These are phyloP conservation scores for Arenaria interpres DNA, from an alignment of 2,113 vertebrate genomes.

Conservation along the genomic window DNA sequence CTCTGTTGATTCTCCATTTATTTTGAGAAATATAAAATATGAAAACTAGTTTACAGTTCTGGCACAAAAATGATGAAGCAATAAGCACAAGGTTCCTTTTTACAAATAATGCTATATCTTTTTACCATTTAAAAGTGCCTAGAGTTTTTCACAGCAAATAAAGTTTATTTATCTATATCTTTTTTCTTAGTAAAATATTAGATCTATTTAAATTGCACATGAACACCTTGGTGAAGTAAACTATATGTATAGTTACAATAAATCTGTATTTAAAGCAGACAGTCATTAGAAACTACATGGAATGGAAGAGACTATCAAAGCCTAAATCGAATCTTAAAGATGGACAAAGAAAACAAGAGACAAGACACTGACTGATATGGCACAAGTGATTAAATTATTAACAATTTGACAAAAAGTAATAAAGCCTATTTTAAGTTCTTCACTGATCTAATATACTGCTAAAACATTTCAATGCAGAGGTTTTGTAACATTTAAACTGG, in stretches of 20 bases:
- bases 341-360: constrained; percentile 23
- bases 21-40: constrained; percentile 78
- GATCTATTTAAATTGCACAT: constrained; percentile 29
- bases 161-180: constrained; percentile 53
- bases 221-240: constrained; percentile 39
- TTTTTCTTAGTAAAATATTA: constrained; percentile 67
- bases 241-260: background rate
- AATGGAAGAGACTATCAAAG: constrained; percentile 34
- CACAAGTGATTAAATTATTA: constrained; percentile 44
- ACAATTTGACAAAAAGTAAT: background rate
- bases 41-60: constrained; percentile 72
- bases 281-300: constrained; percentile 25
- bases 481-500: constrained; percentile 23
- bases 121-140: constrained; percentile 67
- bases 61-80: constrained; percentile 71
- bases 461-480: background rate
- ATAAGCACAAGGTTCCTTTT: constrained; percentile 63
- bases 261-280: constrained; percentile 7
- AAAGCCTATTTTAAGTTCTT: constrained; percentile 22
- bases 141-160: constrained; percentile 66
- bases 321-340: constrained; percentile 3
- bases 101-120: constrained; percentile 61
- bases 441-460: background rate
- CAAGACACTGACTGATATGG: constrained; percentile 5
- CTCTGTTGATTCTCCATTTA: constrained; percentile 67